Evolutionary conservation across 2,113 vertebrate genomes (phyloP).

Genomic region (Atrichornis clamosus): DNA sequence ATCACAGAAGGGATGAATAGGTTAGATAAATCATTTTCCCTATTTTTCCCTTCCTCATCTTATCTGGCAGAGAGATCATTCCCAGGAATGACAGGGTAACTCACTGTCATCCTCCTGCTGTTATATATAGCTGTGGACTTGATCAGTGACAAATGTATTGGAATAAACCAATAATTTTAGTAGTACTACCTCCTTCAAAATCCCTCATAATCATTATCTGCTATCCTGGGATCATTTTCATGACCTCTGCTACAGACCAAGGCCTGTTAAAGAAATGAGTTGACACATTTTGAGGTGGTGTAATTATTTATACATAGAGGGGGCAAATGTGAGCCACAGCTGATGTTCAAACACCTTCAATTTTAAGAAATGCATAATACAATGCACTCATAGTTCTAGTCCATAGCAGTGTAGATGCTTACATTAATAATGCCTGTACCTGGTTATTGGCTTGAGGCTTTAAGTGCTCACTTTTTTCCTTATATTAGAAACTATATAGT

Average conservation of each 20-base stretch:
- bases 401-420: not conserved
- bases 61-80: not conserved
- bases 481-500: not conserved
- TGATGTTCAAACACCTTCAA: not conserved
- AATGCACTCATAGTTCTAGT: not conserved
- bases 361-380: not conserved
- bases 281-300: not conserved
- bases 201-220: not conserved
- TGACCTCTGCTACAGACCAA: not conserved
- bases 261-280: not conserved
- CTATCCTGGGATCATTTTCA: not conserved
- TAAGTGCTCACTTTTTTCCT: not conserved
- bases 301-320: not conserved
- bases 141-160: not conserved
- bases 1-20: not conserved
- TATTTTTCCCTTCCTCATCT: not conserved
- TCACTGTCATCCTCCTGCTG: not conserved
- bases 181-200: not conserved
- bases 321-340: not conserved
- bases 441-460: not conserved
- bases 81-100: not conserved
- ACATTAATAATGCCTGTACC: not conserved
- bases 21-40: not conserved
- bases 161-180: not conserved
- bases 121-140: not conserved